These are phyloP conservation scores for Geothlypis trichas DNA, from an alignment of 2,113 vertebrate species.

Conservation along the genomic window DNA sequence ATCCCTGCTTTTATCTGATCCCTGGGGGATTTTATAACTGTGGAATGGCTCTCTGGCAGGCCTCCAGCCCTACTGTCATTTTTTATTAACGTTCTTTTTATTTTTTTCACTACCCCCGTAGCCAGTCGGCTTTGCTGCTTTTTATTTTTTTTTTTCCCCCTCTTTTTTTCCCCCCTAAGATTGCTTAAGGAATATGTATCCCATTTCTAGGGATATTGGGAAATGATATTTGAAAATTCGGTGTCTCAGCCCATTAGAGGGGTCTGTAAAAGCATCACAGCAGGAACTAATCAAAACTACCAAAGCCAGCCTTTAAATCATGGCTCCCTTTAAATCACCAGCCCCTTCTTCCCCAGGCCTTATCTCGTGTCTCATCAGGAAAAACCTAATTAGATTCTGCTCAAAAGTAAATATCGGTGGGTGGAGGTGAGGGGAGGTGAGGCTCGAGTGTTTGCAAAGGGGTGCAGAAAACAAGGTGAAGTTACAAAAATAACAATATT, in stretches of 20 bases:
- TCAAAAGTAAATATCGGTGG: not conserved
- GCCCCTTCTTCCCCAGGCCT: not conserved
- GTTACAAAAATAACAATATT: not conserved
- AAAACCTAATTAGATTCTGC: slow-evolving; percentile 3
- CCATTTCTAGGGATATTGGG: slow-evolving; percentile 4
- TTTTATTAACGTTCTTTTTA: slow-evolving; percentile 66
- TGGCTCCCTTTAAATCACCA: not conserved
- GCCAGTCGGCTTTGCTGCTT: slow-evolving; percentile 2
- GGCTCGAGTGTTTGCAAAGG: accelerated
- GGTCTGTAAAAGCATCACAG: slow-evolving; percentile 24
- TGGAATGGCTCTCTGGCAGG: slow-evolving; percentile 60
- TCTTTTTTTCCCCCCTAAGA: not conserved
- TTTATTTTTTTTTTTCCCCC: not conserved
- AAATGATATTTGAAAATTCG: slow-evolving; percentile 12
- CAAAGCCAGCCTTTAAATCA: not conserved
- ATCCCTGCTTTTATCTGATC: slow-evolving; percentile 70
- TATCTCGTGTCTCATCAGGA: slow-evolving; percentile 42
- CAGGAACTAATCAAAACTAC: slow-evolving; percentile 32
- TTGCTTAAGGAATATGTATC: slow-evolving; percentile 44
- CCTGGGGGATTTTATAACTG: slow-evolving; percentile 66
- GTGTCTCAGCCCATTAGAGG: slow-evolving; percentile 42
- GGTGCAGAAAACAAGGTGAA: not conserved
- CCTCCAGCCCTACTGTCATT: slow-evolving; percentile 64
- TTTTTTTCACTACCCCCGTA: not conserved
- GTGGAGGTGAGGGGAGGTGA: slow-evolving; percentile 32